Conservation (phyloP, 2,888 invertebrate genomes). For the Coleophora flavipennella region DNA sequence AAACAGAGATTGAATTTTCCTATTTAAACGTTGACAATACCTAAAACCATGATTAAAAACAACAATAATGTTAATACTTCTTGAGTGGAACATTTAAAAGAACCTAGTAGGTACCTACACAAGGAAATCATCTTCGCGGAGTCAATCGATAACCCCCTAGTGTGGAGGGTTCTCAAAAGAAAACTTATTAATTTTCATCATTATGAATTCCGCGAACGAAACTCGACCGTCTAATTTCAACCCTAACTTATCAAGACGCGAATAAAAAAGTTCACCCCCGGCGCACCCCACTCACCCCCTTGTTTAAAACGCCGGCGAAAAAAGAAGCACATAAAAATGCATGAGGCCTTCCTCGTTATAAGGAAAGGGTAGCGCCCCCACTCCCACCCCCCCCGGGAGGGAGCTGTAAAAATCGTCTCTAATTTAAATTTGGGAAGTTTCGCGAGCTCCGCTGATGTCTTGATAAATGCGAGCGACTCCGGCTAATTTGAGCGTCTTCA, state of each 20-base stretch:
- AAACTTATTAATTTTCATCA: constrained; percentile 74
- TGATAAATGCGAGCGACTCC: constrained; percentile 69
- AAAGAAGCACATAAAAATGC: constrained; percentile 75
- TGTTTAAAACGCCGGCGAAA: constrained; percentile 74
- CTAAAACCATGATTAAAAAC: no score
- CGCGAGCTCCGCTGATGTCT: constrained; percentile 69
- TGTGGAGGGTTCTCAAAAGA: constrained; percentile 61
- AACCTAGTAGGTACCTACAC: no score
- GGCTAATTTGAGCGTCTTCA: constrained; percentile 68
- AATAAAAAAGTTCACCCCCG: constrained; percentile 71
- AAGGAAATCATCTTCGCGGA: constrained; percentile 24
- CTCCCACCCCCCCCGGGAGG: constrained; percentile 54
- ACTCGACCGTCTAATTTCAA: constrained; percentile 74
- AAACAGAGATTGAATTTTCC: no score
- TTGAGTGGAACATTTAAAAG: no score
- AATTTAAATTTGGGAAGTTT: constrained; percentile 74
- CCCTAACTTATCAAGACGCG: constrained; percentile 75
- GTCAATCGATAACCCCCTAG: constrained; percentile 34
- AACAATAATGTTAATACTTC: no score
- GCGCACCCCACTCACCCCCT: constrained; percentile 68
- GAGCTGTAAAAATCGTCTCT: constrained; percentile 74
- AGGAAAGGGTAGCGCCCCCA: constrained; percentile 71
- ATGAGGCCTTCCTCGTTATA: constrained; percentile 75
- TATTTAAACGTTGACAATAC: no score
- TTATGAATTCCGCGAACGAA: constrained; percentile 74